Percentiles rank a stretch among this genome's conserved stretches.
phyloP scores from a whole-genome alignment of 2,888 invertebrate species.

The Ochropleura leucogaster region DNA sequence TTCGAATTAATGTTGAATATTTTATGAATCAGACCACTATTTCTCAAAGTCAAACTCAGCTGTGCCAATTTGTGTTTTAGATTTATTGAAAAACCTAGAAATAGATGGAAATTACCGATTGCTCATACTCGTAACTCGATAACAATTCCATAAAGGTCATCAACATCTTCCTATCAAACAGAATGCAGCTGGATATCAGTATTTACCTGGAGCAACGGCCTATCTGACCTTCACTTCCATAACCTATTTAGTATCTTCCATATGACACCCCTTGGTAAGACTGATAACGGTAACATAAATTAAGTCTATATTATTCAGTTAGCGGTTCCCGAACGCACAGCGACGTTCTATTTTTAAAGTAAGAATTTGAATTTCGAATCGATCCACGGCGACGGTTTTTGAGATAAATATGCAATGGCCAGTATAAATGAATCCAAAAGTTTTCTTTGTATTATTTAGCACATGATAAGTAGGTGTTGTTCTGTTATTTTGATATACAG shows the following conservation, averaged over 20 bases:
- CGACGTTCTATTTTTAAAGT: constrained; percentile 71
- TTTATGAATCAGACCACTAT: neutral
- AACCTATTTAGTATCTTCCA: neutral
- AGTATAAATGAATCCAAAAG: constrained; percentile 68
- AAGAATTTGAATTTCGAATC: constrained; percentile 82
- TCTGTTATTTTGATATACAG: constrained; percentile 61
- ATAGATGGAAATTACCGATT: neutral
- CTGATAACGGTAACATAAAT: constrained; percentile 15
- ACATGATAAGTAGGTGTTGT: constrained; percentile 71
- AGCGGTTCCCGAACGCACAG: constrained; percentile 71
- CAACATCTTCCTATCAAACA: neutral
- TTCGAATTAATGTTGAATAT: constrained; percentile 14
- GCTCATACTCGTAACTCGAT: constrained; percentile 8
- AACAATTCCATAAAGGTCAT: constrained; percentile 14
- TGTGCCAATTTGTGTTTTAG: neutral
- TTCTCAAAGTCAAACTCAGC: neutral
- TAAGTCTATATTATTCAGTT: constrained; percentile 56
- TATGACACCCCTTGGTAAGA: neutral
- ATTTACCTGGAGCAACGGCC: neutral
- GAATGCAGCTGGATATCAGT: neutral
- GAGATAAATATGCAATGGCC: constrained; percentile 82
- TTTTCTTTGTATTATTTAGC: constrained; percentile 75
- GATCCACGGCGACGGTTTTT: constrained; percentile 73
- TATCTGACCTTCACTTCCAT: neutral
- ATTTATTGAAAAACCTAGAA: neutral